A percentile compares a stretch with the other conserved stretches of the same genome.
Evolutionary conservation across 2,113 vertebrate species (phyloP).

Genomic region (Amblyornis subalaris): DNA sequence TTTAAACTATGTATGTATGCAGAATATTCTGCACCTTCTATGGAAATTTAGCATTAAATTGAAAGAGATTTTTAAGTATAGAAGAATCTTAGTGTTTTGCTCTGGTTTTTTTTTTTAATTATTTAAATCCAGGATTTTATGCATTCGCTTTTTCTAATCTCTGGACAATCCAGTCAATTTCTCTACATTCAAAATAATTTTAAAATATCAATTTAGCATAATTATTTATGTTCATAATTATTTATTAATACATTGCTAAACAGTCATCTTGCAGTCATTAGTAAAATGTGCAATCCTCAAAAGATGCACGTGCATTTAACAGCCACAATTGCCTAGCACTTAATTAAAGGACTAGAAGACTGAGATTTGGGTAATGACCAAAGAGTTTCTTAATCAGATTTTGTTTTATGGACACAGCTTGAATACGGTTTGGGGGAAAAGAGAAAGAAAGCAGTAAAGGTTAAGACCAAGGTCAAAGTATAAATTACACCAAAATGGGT

Average conservation of each 20-base stretch:
- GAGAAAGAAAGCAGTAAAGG: background rate
- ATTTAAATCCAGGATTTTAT: background rate
- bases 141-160: background rate
- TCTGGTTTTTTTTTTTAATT: background rate
- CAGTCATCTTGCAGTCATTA: background rate
- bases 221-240: background rate
- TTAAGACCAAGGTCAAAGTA: background rate
- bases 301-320: background rate
- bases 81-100: background rate
- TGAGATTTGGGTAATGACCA: background rate
- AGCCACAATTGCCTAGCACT: background rate
- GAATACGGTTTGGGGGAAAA: background rate
- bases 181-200: background rate
- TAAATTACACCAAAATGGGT: background rate
- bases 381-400: background rate
- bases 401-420: background rate
- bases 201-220: background rate
- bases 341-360: constrained; percentile 3
- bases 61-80: background rate
- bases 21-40: background rate
- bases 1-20: background rate
- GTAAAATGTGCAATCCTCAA: background rate
- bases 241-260: background rate
- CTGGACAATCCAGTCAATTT: background rate
- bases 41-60: background rate